Evolutionary conservation across 2,888 invertebrate genomes (phyloP).

Genomic region (Sesamia inferens): DNA sequence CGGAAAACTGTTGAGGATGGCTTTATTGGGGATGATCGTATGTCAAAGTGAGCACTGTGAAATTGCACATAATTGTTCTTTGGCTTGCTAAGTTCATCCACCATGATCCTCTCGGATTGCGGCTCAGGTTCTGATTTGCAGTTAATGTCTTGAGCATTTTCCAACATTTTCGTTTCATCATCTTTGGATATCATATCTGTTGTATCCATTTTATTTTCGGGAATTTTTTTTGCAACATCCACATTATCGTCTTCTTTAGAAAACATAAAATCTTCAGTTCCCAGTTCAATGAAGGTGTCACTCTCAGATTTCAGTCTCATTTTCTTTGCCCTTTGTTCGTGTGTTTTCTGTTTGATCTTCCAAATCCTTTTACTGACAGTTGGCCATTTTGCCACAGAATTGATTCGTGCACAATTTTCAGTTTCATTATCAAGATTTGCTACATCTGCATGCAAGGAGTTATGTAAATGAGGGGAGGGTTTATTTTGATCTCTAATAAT

Average conservation of each 20-base stretch:
- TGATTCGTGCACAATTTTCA: conserved; percentile 81
- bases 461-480: conserved; percentile 65
- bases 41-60: conserved; percentile 86
- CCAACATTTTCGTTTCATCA: conserved; percentile 42
- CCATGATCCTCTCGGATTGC: conserved; percentile 33
- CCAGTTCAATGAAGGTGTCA: conserved; percentile 72
- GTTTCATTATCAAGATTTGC: conserved; percentile 67
- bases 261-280: conserved; percentile 73
- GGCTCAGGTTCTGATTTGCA: conserved; percentile 24
- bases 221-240: conserved; percentile 28
- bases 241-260: conserved; percentile 30
- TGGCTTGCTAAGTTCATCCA: conserved; percentile 63
- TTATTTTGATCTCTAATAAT: conserved; percentile 58
- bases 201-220: conserved; percentile 41
- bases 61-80: conserved; percentile 77
- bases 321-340: conserved; percentile 75
- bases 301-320: conserved; percentile 76
- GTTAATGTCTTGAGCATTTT: conserved; percentile 38
- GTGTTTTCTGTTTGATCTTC: conserved; percentile 76
- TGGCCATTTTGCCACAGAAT: conserved; percentile 81
- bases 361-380: conserved; percentile 79
- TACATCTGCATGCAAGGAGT: conserved; percentile 65
- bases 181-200: conserved; percentile 30
- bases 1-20: conserved; percentile 82
- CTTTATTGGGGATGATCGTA: conserved; percentile 86